Evolutionary conservation across 2,797 vertebrate species (phyloP).

Genomic region (Gallinago solitaria): DNA sequence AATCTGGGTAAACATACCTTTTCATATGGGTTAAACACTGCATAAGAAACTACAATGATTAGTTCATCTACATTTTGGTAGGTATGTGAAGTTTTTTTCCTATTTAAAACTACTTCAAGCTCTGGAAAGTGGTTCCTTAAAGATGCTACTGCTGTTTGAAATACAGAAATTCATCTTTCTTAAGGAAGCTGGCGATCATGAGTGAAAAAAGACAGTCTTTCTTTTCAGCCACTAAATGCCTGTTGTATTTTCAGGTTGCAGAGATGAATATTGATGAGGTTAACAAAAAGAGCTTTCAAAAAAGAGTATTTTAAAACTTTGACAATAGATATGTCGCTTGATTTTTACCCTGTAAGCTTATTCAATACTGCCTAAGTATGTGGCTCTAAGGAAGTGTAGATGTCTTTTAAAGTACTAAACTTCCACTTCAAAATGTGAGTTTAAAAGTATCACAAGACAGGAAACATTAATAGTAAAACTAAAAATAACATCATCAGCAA

Average conservation of each 20-base stretch:
- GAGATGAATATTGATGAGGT: neutral
- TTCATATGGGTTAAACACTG: neutral
- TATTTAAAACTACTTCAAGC: neutral
- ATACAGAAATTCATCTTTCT: neutral
- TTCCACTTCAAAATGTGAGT: neutral
- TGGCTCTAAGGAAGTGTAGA: neutral
- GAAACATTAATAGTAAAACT: slow-evolving; percentile 1
- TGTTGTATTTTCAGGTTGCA: neutral
- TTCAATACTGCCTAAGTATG: neutral
- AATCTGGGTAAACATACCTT: neutral
- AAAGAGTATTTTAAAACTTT: neutral
- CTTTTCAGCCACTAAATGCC: neutral
- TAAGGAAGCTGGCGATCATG: neutral
- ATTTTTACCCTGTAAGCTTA: neutral
- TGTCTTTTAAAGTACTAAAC: neutral
- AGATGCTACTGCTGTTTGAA: neutral
- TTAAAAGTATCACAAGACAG: neutral
- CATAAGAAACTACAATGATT: neutral
- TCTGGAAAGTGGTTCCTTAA: neutral
- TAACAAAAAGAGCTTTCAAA: neutral
- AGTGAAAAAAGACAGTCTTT: neutral
- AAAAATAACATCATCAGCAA: neutral
- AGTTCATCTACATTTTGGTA: neutral
- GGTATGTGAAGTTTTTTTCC: neutral
- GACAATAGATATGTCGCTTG: neutral